Percentiles rank a stretch among this genome's conserved stretches.
These are phyloP conservation scores for Exephanes ischioxanthus DNA, from an alignment of 2,888 invertebrate genomes.

Conservation along the genomic window DNA sequence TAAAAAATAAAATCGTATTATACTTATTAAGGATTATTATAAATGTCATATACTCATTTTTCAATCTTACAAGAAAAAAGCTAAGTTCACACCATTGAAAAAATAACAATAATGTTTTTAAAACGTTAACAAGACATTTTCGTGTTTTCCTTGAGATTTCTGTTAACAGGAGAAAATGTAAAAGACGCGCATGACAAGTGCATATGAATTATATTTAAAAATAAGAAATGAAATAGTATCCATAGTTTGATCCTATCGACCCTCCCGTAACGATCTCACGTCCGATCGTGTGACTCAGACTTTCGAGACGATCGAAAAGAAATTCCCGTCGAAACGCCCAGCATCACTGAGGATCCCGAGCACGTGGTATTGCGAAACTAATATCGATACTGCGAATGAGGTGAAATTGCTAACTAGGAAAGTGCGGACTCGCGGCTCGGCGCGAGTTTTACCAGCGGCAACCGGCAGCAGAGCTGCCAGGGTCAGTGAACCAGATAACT, in stretches of 20 bases:
- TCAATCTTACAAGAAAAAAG: background rate
- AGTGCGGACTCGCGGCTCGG: conserved; percentile 37
- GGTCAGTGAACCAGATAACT: conserved; percentile 73
- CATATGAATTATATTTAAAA: too few species aligned
- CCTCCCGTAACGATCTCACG: background rate
- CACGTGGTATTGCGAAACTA: conserved; percentile 65
- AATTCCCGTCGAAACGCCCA: background rate
- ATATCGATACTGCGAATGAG: conserved; percentile 57
- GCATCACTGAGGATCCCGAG: conserved; percentile 31
- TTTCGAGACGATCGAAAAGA: conserved; percentile 24
- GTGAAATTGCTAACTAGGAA: conserved; percentile 67
- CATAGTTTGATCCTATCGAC: background rate
- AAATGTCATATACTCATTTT: background rate
- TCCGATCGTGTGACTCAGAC: background rate
- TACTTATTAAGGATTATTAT: too few species aligned
- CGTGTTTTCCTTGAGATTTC: too few species aligned
- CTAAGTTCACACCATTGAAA: background rate
- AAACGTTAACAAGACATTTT: too few species aligned
- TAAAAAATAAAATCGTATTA: too few species aligned
- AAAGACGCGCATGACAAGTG: too few species aligned
- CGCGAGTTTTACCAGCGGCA: conserved; percentile 28
- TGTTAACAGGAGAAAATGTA: too few species aligned
- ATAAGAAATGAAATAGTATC: conserved; percentile 15
- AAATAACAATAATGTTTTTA: background rate
- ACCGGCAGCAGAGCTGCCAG: conserved; percentile 52